Evolutionary conservation across 2,888 invertebrate genomes (phyloP).

Genomic region (Rapana venosa): DNA sequence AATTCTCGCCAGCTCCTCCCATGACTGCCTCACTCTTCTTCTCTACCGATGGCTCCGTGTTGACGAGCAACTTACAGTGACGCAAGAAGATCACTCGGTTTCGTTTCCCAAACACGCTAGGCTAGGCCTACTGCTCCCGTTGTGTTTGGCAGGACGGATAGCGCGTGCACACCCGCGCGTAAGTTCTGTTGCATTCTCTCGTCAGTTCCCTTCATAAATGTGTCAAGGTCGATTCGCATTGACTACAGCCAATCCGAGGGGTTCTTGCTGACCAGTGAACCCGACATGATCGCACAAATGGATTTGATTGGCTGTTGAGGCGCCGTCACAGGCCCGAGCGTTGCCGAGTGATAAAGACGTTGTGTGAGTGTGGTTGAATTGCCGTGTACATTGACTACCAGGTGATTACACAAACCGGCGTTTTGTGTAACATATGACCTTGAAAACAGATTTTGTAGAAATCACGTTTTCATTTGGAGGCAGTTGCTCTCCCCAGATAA

Average conservation of each 20-base stretch:
- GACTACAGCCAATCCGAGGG: constrained; percentile 23
- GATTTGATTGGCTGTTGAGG: constrained; percentile 32
- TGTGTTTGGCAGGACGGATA: neutral
- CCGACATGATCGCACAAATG: neutral
- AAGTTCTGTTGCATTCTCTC: constrained; percentile 11
- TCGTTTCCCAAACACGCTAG: neutral
- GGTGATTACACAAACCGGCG: neutral
- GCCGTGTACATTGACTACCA: neutral
- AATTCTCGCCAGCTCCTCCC: constrained; percentile 36
- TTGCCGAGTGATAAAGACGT: constrained; percentile 35
- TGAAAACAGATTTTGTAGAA: too few relatives aligned
- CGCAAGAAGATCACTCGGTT: neutral
- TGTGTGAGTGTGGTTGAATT: neutral
- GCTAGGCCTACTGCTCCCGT: neutral
- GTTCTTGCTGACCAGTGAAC: constrained; percentile 7
- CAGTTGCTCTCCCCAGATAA: neutral
- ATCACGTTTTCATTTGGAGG: neutral
- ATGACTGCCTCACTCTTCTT: neutral
- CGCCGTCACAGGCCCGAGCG: neutral
- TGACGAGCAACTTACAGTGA: neutral
- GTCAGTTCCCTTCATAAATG: constrained; percentile 6
- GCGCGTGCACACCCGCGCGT: constrained; percentile 26
- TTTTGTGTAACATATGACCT: neutral
- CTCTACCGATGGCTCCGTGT: neutral
- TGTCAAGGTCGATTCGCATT: constrained; percentile 36